These are phyloP conservation scores for Tethya wilhelma DNA, from an alignment of 37 sponge, comb jelly and placozoan genomes.

Conservation along the genomic window DNA sequence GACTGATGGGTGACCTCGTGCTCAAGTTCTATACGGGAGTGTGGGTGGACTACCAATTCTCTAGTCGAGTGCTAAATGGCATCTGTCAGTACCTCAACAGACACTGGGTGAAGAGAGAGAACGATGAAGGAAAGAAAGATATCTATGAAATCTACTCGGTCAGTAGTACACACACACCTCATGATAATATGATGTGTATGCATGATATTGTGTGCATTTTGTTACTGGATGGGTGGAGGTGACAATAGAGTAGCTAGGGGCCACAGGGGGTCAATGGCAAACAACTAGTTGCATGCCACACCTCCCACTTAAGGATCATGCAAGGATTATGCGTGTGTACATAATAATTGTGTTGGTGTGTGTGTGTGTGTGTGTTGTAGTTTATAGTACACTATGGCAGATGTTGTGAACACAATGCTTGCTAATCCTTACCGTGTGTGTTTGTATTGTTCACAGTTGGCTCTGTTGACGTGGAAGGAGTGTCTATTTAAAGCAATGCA, in stretches of 20 bases:
- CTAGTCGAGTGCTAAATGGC: slow-evolving; percentile 92
- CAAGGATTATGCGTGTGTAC: too few species aligned
- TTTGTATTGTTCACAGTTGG: slow-evolving; percentile 49
- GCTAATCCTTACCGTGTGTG: too few species aligned
- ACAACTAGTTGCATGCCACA: too few species aligned
- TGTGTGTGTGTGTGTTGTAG: too few species aligned
- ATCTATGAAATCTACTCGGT: slow-evolving; percentile 91
- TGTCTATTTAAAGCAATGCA: slow-evolving; percentile 72
- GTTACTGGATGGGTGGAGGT: not conserved
- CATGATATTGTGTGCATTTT: not conserved
- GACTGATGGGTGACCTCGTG: slow-evolving; percentile 67
- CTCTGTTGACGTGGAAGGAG: slow-evolving; percentile 86
- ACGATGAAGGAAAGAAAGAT: slow-evolving; percentile 96
- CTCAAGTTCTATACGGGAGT: slow-evolving; percentile 82
- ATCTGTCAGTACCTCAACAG: slow-evolving; percentile 96
- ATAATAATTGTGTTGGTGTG: slow-evolving; percentile 20
- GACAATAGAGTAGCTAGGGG: not conserved
- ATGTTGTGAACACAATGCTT: too few species aligned
- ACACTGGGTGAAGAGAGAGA: slow-evolving; percentile 98
- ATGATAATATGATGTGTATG: too few species aligned
- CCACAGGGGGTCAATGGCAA: not conserved
- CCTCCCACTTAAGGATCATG: too few species aligned
- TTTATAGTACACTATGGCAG: too few species aligned
- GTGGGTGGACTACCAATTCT: slow-evolving; percentile 95
- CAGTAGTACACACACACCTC: too few species aligned